These are phyloP conservation scores for Phlogophora meticulosa DNA, from an alignment of 2,888 invertebrate species.

Conservation along the genomic window DNA sequence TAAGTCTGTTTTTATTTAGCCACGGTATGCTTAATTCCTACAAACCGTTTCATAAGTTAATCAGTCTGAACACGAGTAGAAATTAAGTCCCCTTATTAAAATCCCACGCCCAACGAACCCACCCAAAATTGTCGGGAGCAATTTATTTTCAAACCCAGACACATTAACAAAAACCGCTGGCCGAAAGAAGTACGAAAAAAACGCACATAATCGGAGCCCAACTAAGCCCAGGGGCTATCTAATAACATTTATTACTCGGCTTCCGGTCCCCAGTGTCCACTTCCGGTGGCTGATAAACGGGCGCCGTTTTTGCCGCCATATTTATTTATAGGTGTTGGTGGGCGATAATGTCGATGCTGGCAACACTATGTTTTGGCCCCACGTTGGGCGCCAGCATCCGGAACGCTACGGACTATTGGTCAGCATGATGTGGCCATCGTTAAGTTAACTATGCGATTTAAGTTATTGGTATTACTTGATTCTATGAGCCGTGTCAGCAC, in stretches of 20 bases:
- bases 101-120: slow-evolving; percentile 59
- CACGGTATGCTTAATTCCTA: no score
- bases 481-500: background rate
- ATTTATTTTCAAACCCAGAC: slow-evolving; percentile 89
- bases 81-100: slow-evolving; percentile 28
- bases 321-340: slow-evolving; percentile 90
- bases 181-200: slow-evolving; percentile 86
- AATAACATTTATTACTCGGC: slow-evolving; percentile 91
- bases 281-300: slow-evolving; percentile 90
- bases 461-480: slow-evolving; percentile 16
- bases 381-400: slow-evolving; percentile 63
- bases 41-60: slow-evolving; percentile 6
- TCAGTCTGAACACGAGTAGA: slow-evolving; percentile 18
- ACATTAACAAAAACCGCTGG: slow-evolving; percentile 89
- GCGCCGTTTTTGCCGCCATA: slow-evolving; percentile 90
- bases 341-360: slow-evolving; percentile 85
- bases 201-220: slow-evolving; percentile 78
- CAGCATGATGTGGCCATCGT: slow-evolving; percentile 53
- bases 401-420: slow-evolving; percentile 66
- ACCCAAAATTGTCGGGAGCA: slow-evolving; percentile 80
- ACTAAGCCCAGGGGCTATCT: slow-evolving; percentile 91
- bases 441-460: slow-evolving; percentile 62
- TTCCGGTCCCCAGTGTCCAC: slow-evolving; percentile 89
- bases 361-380: slow-evolving; percentile 80
- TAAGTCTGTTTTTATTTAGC: no score